phyloP scores from a whole-genome alignment of 1,140 invertebrate species.

The Leptinotarsa defecta region DNA sequence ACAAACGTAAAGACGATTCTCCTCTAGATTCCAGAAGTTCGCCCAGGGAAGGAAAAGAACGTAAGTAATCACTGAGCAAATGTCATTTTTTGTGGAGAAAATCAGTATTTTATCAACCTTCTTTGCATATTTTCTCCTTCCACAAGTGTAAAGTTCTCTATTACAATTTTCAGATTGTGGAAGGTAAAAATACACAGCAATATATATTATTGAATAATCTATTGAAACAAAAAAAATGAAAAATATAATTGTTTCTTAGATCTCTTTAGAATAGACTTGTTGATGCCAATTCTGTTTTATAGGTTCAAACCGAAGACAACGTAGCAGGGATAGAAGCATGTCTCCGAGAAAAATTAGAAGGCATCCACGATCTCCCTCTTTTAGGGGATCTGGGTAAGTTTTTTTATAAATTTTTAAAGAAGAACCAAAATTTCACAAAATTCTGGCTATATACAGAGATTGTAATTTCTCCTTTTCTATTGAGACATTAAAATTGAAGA shows the following conservation, averaged over 20 bases:
- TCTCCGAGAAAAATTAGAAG: slow-evolving; percentile 28
- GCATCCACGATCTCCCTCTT: slow-evolving; percentile 28
- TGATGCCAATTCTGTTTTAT: not conserved
- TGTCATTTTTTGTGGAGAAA: too few relatives aligned
- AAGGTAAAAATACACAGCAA: too few relatives aligned
- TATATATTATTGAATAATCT: not conserved
- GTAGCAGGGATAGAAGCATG: slow-evolving; percentile 17
- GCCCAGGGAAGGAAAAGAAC: not conserved
- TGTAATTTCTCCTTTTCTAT: too few relatives aligned
- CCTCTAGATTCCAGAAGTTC: not conserved
- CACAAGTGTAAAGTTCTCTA: too few relatives aligned
- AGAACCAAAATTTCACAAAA: not conserved
- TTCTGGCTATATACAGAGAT: too few relatives aligned
- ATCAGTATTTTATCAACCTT: too few relatives aligned
- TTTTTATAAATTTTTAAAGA: not conserved
- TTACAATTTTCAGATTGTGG: too few relatives aligned
- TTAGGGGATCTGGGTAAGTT: slow-evolving; percentile 16
- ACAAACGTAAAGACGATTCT: not conserved
- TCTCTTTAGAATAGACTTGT: too few relatives aligned
- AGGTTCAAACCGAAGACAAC: slow-evolving; percentile 4
- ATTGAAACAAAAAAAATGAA: not conserved
- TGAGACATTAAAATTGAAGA: too few relatives aligned
- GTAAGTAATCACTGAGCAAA: not conserved
- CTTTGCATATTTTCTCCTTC: not conserved
- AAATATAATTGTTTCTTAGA: too few relatives aligned